Base-by-base conservation (phyloP, 2,888 invertebrate genomes). In the Dasysyrphus tricinctus region DNA sequence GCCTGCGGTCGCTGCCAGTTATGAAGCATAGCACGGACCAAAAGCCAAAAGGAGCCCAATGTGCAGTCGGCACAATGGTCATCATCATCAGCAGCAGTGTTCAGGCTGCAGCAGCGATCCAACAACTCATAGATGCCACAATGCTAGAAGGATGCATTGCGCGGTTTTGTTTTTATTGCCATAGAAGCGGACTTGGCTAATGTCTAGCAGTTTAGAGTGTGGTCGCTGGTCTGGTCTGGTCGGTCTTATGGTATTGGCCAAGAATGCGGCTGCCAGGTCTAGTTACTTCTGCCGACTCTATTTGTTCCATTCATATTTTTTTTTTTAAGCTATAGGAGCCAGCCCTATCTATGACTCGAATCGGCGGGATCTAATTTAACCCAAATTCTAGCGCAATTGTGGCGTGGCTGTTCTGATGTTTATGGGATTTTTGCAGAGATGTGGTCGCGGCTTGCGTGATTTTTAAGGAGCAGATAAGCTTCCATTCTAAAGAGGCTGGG, bases 301-400 rank as follows among this genome's bases (percentile, higher is more conserved):
- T 81, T 85, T 80, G 72, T 39, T n/a, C n/a, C 76, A 19, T 54
- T n/a, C n/a, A 32, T 24, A 24, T 24, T 24, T 54, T 37, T 39
- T 57, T 32, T 37, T 39, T 57, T 32, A 24, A 67, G 67, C 39
- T 39, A 47, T 51, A 65, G 39, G 29, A 56, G 57, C 54, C 57
- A 51, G 51, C 14, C 61, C 51, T 78, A 85, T 81, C 81, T 78
- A 6, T 39, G 54, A 19, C 24, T 77, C 44, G 81, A 77, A 81
- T 81, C 81, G 49, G 24, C 56, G 56, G 81, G 67, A 85, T 85
- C 85, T 85, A 85, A 85, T 85, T 85, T 85, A 85, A 85, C 85
- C 85, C 63, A 85, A 81, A 81, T 85, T 81, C 85, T 69, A 67
- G 72, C 67, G 47, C 76, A 77, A 69, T 69, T 69, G 56, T 78